Percentiles rank a stretch among this genome's conserved stretches.
phyloP scores from a whole-genome alignment of 2,113 vertebrate species.

The Laterallus jamaicensis region DNA sequence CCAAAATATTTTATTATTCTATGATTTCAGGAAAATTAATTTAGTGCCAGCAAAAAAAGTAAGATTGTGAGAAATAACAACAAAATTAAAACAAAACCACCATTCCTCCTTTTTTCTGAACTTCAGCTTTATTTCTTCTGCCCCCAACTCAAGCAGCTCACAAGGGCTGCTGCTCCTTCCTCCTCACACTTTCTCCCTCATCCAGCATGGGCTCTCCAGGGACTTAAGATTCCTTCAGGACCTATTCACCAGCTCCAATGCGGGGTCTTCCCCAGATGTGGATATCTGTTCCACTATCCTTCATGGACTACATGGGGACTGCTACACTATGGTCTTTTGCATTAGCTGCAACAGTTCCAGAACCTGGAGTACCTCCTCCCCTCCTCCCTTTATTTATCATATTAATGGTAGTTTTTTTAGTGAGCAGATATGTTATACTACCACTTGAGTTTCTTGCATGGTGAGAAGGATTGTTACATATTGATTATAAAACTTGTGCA shows the following conservation, averaged over 20 bases:
- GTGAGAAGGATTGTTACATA: background rate
- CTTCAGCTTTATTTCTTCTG: background rate
- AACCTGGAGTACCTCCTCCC: no score
- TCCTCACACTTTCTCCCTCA: background rate
- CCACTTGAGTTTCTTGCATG: background rate
- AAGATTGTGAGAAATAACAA: background rate
- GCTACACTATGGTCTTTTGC: background rate
- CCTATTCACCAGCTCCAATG: accelerated
- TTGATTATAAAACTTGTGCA: background rate
- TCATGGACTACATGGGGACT: background rate
- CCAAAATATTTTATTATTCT: background rate
- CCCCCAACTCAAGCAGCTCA: accelerated
- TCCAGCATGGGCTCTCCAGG: accelerated
- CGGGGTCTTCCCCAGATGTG: no score
- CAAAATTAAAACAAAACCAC: background rate
- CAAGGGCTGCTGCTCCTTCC: background rate
- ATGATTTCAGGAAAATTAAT: background rate
- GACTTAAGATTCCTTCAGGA: background rate
- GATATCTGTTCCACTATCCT: background rate
- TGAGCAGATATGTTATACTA: background rate
- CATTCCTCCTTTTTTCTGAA: background rate
- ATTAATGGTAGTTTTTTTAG: background rate
- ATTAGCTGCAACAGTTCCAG: background rate
- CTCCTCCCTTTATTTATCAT: background rate
- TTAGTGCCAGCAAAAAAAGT: background rate